phyloP scores from a whole-genome alignment of 2,113 vertebrate genomes.

The Catharus fuscescens region DNA sequence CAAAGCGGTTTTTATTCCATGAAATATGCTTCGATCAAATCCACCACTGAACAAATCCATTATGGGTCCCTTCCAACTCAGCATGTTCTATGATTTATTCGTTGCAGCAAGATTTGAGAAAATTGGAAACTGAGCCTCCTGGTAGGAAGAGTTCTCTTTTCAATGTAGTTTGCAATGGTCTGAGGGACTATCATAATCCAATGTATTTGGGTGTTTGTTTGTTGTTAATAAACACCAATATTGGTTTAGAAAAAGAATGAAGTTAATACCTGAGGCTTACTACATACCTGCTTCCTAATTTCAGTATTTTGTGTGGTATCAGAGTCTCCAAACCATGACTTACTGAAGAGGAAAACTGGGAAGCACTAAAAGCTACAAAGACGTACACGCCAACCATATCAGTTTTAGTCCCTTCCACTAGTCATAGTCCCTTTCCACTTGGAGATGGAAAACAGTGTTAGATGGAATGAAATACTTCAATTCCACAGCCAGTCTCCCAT shows the following conservation, averaged over 20 bases:
- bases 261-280: neutral
- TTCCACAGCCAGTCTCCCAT: neutral
- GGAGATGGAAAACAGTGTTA: accelerated
- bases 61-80: neutral
- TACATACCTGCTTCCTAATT: neutral
- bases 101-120: neutral
- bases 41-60: neutral
- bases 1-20: neutral
- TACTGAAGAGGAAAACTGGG: neutral
- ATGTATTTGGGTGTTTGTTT: accelerated
- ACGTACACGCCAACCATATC: neutral
- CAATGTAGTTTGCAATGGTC: neutral
- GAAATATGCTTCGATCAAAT: neutral
- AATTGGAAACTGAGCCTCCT: neutral
- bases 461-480: neutral
- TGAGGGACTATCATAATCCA: neutral
- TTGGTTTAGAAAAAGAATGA: neutral
- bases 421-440: too few species aligned
- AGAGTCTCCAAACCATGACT: neutral
- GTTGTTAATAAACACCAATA: accelerated
- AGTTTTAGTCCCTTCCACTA: neutral
- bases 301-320: neutral
- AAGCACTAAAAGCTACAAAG: neutral
- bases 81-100: neutral
- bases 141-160: neutral